phyloP scores from a whole-genome alignment of 2,113 vertebrate genomes.

The Panthera tigris region DNA sequence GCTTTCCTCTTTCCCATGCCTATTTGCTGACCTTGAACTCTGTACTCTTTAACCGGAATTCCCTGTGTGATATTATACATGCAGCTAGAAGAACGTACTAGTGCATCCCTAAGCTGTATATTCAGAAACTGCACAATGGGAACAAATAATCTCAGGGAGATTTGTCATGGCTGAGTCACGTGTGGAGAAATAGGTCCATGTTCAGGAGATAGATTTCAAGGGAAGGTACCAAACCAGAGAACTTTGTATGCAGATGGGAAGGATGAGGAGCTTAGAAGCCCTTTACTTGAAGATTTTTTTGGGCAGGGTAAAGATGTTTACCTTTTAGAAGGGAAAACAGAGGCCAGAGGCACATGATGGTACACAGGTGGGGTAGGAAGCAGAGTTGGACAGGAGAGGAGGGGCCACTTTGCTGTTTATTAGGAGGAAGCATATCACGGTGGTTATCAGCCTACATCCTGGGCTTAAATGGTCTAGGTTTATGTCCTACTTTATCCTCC shows the following conservation, averaged over 20 bases:
- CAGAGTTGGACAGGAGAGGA: neutral
- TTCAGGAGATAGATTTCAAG: neutral
- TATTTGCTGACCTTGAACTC: neutral
- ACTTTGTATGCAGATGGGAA: neutral
- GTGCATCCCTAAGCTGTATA: neutral
- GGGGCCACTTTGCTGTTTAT: neutral
- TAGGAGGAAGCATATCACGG: neutral
- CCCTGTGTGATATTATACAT: neutral
- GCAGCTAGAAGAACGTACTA: neutral
- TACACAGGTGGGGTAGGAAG: neutral
- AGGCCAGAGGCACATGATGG: too few species aligned
- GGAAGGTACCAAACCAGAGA: neutral
- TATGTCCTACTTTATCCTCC: neutral
- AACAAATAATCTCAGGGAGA: neutral
- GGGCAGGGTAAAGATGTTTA: neutral
- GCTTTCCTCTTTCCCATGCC: neutral
- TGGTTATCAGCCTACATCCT: neutral
- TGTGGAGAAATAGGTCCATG: neutral
- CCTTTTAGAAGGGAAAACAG: neutral
- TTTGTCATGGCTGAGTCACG: neutral
- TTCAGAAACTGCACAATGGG: neutral
- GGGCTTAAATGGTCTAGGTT: neutral
- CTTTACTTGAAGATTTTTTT: neutral
- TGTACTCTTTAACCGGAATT: neutral
- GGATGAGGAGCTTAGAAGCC: neutral